A percentile compares a stretch with the other conserved stretches of the same genome.
phyloP scores from a whole-genome alignment of 2,888 invertebrate species.

The Drosophila mercatorum region DNA sequence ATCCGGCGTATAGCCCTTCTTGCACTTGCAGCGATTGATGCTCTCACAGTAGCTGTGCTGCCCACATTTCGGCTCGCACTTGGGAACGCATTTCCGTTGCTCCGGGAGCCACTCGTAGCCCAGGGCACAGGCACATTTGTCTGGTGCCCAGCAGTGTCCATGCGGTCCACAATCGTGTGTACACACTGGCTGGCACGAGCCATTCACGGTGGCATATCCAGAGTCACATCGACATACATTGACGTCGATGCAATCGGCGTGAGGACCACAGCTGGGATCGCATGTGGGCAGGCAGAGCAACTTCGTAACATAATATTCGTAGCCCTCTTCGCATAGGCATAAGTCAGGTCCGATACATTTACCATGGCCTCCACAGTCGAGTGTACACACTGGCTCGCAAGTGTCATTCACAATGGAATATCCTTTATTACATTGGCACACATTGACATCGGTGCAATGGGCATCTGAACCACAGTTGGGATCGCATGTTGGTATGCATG shows the following conservation, averaged over 20 bases:
- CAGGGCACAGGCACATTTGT: not conserved
- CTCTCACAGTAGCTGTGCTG: conserved; percentile 19
- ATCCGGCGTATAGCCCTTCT: not conserved
- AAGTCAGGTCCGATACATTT: not conserved
- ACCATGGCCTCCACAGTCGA: not conserved
- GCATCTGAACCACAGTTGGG: not conserved
- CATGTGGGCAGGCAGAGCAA: not conserved
- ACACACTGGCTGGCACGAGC: not conserved
- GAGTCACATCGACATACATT: not conserved
- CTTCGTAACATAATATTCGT: not conserved
- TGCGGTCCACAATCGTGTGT: not conserved
- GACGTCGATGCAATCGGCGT: not conserved
- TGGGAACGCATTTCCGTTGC: not conserved
- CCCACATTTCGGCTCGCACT: conserved; percentile 16
- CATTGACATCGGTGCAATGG: not conserved
- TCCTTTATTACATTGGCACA: not conserved
- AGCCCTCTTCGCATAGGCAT: not conserved
- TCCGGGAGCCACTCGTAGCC: conserved; percentile 6
- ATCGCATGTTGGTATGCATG: not conserved
- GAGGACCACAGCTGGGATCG: not conserved
- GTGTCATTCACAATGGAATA: not conserved
- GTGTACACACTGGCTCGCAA: not conserved
- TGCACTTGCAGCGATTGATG: conserved; percentile 17
- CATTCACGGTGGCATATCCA: not conserved
- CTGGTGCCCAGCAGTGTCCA: not conserved